Evolutionary conservation across 2,113 vertebrate genomes (phyloP).

Genomic region (Pituophis catenifer): DNA sequence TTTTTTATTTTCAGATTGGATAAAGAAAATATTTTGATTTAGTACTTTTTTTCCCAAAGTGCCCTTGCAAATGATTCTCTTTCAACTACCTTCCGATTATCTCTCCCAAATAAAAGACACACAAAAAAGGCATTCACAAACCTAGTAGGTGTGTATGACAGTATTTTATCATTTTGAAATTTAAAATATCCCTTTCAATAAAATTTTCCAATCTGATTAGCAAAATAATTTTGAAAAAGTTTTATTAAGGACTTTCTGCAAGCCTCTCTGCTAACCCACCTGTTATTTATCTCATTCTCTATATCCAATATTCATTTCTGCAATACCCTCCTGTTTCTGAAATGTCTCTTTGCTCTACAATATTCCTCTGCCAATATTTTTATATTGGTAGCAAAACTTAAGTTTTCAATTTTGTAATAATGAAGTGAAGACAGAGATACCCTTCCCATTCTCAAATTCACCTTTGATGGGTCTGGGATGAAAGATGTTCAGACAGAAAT

Average conservation of each 20-base stretch:
- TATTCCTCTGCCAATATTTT: not conserved
- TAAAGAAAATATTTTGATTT: not conserved
- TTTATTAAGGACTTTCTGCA: not conserved
- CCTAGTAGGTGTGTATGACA: no score
- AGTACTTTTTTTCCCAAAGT: not conserved
- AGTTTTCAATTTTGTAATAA: not conserved
- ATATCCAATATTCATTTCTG: not conserved
- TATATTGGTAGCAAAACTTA: not conserved
- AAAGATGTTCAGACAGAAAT: not conserved
- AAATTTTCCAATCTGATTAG: not conserved
- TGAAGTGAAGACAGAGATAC: not conserved
- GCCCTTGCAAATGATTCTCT: not conserved
- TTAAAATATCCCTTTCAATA: not conserved
- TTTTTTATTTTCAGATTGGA: not conserved
- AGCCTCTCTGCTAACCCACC: not conserved
- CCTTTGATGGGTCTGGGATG: not conserved
- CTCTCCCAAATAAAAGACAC: not conserved
- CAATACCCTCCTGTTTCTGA: not conserved
- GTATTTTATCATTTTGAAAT: not conserved
- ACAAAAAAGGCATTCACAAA: not conserved
- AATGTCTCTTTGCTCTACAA: not conserved
- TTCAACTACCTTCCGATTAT: not conserved
- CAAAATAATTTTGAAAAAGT: not conserved
- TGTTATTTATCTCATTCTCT: not conserved
- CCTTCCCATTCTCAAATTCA: not conserved